Conservation (phyloP, 2,888 invertebrate species). For the Dendrolimus pini region DNA sequence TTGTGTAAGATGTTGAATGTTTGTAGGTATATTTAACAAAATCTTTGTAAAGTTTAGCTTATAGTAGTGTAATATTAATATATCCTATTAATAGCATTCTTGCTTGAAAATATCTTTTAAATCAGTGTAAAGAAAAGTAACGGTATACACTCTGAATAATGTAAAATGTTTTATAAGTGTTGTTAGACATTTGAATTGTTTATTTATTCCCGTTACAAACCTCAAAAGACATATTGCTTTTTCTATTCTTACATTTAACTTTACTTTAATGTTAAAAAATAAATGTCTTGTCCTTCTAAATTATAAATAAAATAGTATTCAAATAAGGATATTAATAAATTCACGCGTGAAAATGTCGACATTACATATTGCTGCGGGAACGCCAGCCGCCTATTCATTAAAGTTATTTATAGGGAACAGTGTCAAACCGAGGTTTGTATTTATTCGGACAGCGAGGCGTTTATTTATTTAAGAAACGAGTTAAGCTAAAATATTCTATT, state of each 20-base stretch:
- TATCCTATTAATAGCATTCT: neutral
- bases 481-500: conserved; percentile 57
- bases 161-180: neutral
- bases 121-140: neutral
- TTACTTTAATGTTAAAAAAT: neutral
- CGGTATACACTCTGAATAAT: neutral
- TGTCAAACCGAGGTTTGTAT: conserved; percentile 68
- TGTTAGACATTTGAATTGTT: neutral
- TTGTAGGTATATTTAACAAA: no score
- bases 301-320: conserved; percentile 51
- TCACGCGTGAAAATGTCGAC: conserved; percentile 59
- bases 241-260: neutral
- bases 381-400: conserved; percentile 70
- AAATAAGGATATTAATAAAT: conserved; percentile 66
- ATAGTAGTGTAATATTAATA: no score
- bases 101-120: neutral
- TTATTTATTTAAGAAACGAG: conserved; percentile 70
- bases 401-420: conserved; percentile 70
- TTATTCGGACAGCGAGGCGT: conserved; percentile 61
- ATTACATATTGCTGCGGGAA: conserved; percentile 65
- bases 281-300: conserved; percentile 37
- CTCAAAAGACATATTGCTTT: neutral
- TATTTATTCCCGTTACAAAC: no score
- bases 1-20: no score
- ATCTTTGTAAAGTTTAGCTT: no score